Evolutionary conservation across 30 jellyfish, hydroid and myxozoan species (phyloP).

Genomic region (Aurelia coerulea): DNA sequence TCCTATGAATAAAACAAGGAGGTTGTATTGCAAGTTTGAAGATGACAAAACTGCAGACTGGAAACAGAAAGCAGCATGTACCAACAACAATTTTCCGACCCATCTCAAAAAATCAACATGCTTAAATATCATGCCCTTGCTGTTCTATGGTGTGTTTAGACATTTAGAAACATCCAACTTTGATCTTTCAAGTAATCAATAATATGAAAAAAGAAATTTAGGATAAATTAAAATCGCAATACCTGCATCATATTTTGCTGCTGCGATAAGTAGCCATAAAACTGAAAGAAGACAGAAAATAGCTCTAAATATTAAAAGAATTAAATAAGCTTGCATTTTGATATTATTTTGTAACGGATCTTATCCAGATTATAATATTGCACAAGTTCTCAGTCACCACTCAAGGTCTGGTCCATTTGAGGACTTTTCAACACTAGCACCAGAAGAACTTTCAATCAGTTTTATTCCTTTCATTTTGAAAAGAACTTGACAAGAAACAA

Average conservation of each 20-base stretch:
- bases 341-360: background rate
- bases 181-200: no score
- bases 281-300: constrained; percentile 51
- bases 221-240: background rate
- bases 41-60: no score
- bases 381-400: no score
- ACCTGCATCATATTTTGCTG: constrained; percentile 99
- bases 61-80: background rate
- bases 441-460: no score
- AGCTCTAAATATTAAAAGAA: background rate
- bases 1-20: constrained; percentile 63
- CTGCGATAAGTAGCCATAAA: constrained; percentile 94
- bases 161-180: no score
- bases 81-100: background rate
- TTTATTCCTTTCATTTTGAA: no score
- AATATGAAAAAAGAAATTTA: background rate
- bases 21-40: no score
- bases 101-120: background rate
- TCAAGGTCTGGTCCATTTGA: no score
- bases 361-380: background rate
- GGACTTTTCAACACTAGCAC: no score
- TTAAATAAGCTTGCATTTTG: background rate
- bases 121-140: background rate
- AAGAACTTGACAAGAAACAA: no score
- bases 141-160: no score